phyloP scores from a whole-genome alignment of 2,888 invertebrate species.

The Miltochrista miniata region DNA sequence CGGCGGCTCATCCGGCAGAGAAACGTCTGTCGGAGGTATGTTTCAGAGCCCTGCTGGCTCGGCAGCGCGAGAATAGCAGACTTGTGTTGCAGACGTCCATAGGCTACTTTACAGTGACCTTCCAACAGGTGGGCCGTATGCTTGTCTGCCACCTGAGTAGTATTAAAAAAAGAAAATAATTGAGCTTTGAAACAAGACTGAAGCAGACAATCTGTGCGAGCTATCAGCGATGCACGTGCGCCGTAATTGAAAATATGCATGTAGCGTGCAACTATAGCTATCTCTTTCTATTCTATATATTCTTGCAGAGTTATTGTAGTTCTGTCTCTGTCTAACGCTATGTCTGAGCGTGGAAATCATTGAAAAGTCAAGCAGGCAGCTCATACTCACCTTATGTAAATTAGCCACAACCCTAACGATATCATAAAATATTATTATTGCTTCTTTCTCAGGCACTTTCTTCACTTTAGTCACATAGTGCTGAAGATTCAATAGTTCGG shows the following conservation, averaged over 20 bases:
- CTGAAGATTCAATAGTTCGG: conserved; percentile 86
- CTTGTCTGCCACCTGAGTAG: no score
- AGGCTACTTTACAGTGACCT: no score
- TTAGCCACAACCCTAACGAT: conserved; percentile 89
- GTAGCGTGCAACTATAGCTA: conserved; percentile 20
- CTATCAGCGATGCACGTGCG: conserved; percentile 77
- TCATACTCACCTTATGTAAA: conserved; percentile 85
- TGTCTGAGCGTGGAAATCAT: conserved; percentile 61
- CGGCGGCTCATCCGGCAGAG: no score
- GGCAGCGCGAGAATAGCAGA: no score
- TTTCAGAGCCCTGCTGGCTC: no score
- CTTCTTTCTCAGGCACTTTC: conserved; percentile 89
- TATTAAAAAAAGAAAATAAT: no score
- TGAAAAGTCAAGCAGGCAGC: conserved; percentile 61
- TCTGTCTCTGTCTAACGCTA: conserved; percentile 44
- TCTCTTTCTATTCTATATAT: conserved; percentile 47
- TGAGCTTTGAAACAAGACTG: conserved; percentile 70
- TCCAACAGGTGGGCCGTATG: no score
- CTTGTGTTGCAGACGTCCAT: no score
- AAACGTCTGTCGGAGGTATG: no score
- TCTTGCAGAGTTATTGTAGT: conserved; percentile 22
- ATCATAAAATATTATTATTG: conserved; percentile 88
- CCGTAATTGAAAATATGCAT: conserved; percentile 34
- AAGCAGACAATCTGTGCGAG: conserved; percentile 52
- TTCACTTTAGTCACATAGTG: conserved; percentile 91